Conservation (phyloP, 2,888 invertebrate species). For the Sialis fuliginosa region DNA sequence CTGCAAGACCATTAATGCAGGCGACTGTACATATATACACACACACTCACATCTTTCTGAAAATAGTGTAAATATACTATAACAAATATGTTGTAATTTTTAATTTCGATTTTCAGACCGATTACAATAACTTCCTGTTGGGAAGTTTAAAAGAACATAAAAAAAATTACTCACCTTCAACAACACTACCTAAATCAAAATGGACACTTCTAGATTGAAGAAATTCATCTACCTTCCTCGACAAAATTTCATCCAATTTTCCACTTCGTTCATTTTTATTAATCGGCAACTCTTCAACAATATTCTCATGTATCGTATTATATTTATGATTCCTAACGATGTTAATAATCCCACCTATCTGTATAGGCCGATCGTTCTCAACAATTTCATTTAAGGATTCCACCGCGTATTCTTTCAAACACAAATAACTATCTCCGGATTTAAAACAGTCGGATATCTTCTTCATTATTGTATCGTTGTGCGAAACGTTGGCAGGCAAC, state of each 20-base stretch:
- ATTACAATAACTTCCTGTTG: too few relatives aligned
- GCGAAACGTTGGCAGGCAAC: not conserved
- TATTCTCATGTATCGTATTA: constrained; percentile 6
- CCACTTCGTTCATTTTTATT: constrained; percentile 32
- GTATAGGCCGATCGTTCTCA: constrained; percentile 20
- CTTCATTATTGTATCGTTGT: constrained; percentile 4
- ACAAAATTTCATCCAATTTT: constrained; percentile 24
- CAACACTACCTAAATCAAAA: constrained; percentile 20
- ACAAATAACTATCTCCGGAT: constrained; percentile 19
- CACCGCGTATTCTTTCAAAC: constrained; percentile 25
- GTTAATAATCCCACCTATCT: constrained; percentile 18
- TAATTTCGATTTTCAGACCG: too few relatives aligned
- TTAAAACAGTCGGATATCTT: constrained; percentile 19
- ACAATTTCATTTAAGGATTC: constrained; percentile 25
- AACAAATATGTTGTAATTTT: too few relatives aligned
- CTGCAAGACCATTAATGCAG: too few relatives aligned
- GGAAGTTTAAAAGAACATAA: too few relatives aligned
- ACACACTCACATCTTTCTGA: too few relatives aligned
- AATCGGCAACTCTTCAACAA: constrained; percentile 29
- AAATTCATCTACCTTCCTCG: constrained; percentile 24
- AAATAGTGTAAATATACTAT: too few relatives aligned
- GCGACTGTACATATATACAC: too few relatives aligned
- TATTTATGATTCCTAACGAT: constrained; percentile 23
- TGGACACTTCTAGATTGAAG: constrained; percentile 26
- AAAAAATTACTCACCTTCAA: constrained; percentile 11